Conservation (phyloP, 2,797 vertebrate species). For the Cottoperca gobio region DNA sequence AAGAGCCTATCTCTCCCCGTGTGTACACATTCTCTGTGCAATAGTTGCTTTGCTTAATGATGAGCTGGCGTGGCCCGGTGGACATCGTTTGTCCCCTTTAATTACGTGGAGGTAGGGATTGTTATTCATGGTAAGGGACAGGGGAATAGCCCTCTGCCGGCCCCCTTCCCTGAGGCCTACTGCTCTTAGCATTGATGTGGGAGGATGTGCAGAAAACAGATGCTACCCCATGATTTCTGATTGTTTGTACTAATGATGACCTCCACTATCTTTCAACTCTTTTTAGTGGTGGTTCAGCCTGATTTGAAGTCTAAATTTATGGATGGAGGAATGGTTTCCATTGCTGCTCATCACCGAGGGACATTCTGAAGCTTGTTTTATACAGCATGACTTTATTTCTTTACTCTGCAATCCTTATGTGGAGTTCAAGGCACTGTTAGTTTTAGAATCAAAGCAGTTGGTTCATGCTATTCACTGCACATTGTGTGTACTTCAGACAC, state of each 20-base stretch:
- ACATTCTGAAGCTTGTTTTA: conserved; percentile 42
- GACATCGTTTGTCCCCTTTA: conserved; percentile 81
- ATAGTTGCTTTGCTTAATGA: conserved; percentile 82
- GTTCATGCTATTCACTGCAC: conserved; percentile 11
- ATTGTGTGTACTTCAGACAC: not conserved
- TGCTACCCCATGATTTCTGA: conserved; percentile 81
- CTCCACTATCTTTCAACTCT: conserved; percentile 70
- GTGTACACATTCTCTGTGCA: conserved; percentile 63
- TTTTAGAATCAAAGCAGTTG: conserved; percentile 20
- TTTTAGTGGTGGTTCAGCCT: conserved; percentile 71
- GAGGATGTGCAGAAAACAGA: conserved; percentile 78
- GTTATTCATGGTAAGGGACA: conserved; percentile 81
- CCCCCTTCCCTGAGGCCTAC: conserved; percentile 67
- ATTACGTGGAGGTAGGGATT: conserved; percentile 78
- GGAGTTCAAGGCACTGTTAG: conserved; percentile 27
- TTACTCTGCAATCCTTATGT: conserved; percentile 8
- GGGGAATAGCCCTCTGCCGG: conserved; percentile 65
- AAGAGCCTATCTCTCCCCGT: conserved; percentile 56
- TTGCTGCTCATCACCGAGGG: conserved; percentile 59
- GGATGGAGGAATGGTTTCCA: conserved; percentile 60
- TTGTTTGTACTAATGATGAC: conserved; percentile 81
- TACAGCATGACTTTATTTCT: conserved; percentile 43
- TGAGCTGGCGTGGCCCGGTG: conserved; percentile 63
- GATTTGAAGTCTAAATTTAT: conserved; percentile 79
- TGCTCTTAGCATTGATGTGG: conserved; percentile 75